Evolutionary conservation across 1,140 invertebrate species (phyloP).

Genomic region (Ceratosolen fusciceps): DNA sequence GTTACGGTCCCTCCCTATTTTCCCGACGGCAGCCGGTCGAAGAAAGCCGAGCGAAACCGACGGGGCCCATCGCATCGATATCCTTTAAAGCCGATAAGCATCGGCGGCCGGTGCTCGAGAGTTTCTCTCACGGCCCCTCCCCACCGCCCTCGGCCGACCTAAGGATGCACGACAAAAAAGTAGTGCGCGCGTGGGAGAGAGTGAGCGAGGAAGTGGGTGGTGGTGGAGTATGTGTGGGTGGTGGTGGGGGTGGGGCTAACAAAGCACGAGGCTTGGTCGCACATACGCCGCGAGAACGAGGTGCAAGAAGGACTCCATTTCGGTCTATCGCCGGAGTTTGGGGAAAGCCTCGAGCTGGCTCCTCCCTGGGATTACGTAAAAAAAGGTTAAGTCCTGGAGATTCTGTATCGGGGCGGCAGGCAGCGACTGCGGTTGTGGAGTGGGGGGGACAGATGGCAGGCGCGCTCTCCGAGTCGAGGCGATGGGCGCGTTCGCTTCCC

Average conservation of each 20-base stretch:
- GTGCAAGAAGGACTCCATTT: slow-evolving; percentile 11
- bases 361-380: slow-evolving; percentile 33
- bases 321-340: neutral
- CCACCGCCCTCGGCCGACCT: too few species aligned
- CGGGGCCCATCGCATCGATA: neutral
- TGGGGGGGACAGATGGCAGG: slow-evolving; percentile 27
- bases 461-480: neutral
- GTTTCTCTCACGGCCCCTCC: slow-evolving; percentile 27
- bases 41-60: too few species aligned
- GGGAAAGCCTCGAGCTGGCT: neutral
- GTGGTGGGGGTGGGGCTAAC: neutral
- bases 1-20: neutral
- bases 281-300: neutral
- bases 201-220: too few species aligned
- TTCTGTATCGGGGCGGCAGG: slow-evolving; percentile 41
- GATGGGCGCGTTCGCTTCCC: slow-evolving; percentile 4
- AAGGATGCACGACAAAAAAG: slow-evolving; percentile 4
- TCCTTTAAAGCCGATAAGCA: slow-evolving; percentile 19
- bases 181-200: neutral
- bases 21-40: neutral
- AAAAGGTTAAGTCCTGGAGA: slow-evolving; percentile 33
- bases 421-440: too few species aligned
- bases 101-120: neutral
- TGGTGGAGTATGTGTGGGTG: too few species aligned
- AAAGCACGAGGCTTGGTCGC: neutral